phyloP scores from a whole-genome alignment of 2,797 vertebrate species.

The Cottoperca gobio region DNA sequence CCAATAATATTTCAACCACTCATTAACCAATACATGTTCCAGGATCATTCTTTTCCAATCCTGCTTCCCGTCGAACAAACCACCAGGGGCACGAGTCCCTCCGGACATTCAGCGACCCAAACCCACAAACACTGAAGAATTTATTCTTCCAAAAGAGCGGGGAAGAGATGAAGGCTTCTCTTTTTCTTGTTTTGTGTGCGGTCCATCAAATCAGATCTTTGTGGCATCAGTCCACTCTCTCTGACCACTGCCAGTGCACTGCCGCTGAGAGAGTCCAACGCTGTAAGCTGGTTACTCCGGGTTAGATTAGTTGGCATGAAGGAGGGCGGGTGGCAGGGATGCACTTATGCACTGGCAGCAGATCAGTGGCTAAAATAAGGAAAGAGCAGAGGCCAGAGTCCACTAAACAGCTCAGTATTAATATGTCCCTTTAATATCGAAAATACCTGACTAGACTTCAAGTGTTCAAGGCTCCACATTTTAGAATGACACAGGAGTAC shows the following conservation, averaged over 20 bases:
- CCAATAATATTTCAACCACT: not conserved
- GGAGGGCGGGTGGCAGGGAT: slow-evolving; percentile 11
- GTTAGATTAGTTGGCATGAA: not conserved
- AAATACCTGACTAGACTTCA: slow-evolving; percentile 7
- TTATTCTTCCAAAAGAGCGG: not conserved
- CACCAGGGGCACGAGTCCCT: slow-evolving; percentile 3
- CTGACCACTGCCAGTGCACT: not conserved
- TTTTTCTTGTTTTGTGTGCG: slow-evolving; percentile 5
- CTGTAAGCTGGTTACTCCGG: slow-evolving; percentile 1
- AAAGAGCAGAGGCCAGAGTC: slow-evolving; percentile 14
- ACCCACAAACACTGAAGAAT: not conserved
- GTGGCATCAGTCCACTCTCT: slow-evolving; percentile 8
- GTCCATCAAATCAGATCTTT: slow-evolving; percentile 11
- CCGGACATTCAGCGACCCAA: slow-evolving; percentile 19
- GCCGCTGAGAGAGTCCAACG: slow-evolving; percentile 9
- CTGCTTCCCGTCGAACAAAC: not conserved
- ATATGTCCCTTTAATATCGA: slow-evolving; percentile 31
- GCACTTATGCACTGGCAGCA: slow-evolving; percentile 23
- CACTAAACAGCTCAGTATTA: slow-evolving; percentile 18
- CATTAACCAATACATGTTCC: not conserved
- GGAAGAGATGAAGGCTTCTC: not conserved
- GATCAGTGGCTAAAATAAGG: slow-evolving; percentile 27
- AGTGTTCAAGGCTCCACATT: not conserved
- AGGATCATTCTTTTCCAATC: not conserved
- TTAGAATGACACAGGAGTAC: not conserved